Evolutionary conservation across 1,140 invertebrate genomes (phyloP).

Genomic region (Charaxes varanes): DNA sequence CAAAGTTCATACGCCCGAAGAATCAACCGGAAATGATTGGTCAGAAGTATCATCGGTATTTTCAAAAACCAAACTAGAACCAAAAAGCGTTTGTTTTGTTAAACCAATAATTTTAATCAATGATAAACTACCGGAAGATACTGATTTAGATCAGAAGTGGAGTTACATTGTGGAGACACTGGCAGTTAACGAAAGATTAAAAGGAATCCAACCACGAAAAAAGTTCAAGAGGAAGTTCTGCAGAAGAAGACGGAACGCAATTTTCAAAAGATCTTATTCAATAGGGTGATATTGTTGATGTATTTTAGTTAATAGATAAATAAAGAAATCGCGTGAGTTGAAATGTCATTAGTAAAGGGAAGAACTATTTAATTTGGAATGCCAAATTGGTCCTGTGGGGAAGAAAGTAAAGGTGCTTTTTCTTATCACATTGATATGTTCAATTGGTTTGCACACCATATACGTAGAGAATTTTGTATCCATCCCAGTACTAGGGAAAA

Average conservation of each 20-base stretch:
- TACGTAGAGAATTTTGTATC: too few species aligned
- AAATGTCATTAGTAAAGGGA: too few species aligned
- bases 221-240: conserved; percentile 56
- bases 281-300: conserved; percentile 42
- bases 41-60: conserved; percentile 30
- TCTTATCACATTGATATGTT: too few species aligned
- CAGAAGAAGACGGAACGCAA: conserved; percentile 40
- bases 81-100: conserved; percentile 28
- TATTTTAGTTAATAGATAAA: too few species aligned
- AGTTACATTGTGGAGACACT: conserved; percentile 40
- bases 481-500: too few species aligned
- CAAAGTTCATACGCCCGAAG: conserved; percentile 33
- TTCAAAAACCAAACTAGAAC: conserved; percentile 29
- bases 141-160: conserved; percentile 55
- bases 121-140: conserved; percentile 50
- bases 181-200: conserved; percentile 47
- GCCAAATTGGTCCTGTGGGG: too few species aligned
- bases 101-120: conserved; percentile 62
- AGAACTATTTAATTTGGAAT: too few species aligned
- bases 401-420: too few species aligned
- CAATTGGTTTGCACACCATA: too few species aligned
- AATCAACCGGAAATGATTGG: conserved; percentile 25
- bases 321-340: too few species aligned
- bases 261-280: conserved; percentile 60
- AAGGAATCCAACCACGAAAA: conserved; percentile 40